Evolutionary conservation across 1,140 invertebrate species (phyloP), one percentile per base, ranked within the genome.

Genomic region (Hylyphantes graminicola): DNA sequence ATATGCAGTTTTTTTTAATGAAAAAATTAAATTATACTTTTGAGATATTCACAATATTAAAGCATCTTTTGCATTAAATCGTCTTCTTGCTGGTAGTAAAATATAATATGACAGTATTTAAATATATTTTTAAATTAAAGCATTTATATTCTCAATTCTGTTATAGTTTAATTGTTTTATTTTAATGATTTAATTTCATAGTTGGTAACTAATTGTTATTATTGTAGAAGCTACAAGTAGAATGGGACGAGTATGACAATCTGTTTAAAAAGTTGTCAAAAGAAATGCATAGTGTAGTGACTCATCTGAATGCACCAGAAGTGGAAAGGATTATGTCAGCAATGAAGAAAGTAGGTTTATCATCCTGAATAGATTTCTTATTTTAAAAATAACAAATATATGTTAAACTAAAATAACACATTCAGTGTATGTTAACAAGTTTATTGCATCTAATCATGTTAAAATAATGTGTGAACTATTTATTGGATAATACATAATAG

Each of bases 241-340:
- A 97, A 90, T 93, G 97, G 0, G 95, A 96, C 88, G 93, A 93
- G 65, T 94, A 96, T 85, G 96, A 98, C 89, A 94, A 95, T 84
- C 89, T 97, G 0, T 98, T 97, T 89, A 97, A 97, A 89, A 93
- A 92, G 68, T 93, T 96, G 55, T 96, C 95, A 87, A 95, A 95
- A 88, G 96, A 94, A 70, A 97, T 97, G 89, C 97, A 98, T 89
- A 92, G 92, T 8, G 91, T 98, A 0, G 96, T 98, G 17, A 95
- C 94, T 87, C 96, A 98, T 89, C 90, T 97, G n/a, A 94, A 94
- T 0, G 92, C 95, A 21, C 95, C 97, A 57, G 95, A 97, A 88
- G 95, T 98, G 4, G 96, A 97, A 85, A 92, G 92, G 70, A 96
- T 97, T 93, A 95, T 98, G 94, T 93, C 93, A 59, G 94, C 94